Base-by-base conservation (phyloP, 2,888 invertebrate species). In the Bursaphelenchus okinawaensis region DNA sequence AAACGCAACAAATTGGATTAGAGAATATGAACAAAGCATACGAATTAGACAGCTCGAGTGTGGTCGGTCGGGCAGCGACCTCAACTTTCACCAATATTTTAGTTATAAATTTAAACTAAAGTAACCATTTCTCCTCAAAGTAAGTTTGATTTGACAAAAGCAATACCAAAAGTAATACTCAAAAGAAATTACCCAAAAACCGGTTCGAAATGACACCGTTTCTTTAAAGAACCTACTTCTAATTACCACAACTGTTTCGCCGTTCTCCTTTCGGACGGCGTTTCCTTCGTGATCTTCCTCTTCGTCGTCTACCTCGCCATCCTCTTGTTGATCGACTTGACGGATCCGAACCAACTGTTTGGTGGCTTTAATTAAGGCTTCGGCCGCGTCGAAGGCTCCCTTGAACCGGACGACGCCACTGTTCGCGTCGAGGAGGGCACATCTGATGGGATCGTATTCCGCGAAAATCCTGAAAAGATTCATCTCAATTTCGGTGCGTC, bases 401-500 rank as follows among this genome's bases (percentile, higher is more conserved):
- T n/a, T 28, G 51, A 59, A 59, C 19, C 50, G 29, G 51, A 59
- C 24, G 24, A 59, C 20, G 1, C 22, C 60, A 23, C 6, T 59
- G 51, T 26, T 59, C 9, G 40, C 50, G 20, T 19, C 19, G 1
- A 59, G 28, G 23, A 59, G 52, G 12, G 60, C 60, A 29, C 60
- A 59, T 19, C 60, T 22, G 23, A 50, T 59, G 9, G 75, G 75
- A 7, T 67, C 61, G 60, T 70, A 78, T 26, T 69, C 72, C 6
- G 73, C 75, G 57, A 78, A 78, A 22, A 78, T 74, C 55, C 78
- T 78, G 68, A 0, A 71, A 57, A 55, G 19, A 51, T 31, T 31
- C 54, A 23, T 54, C 58, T 24, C 19, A 58, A 31, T 58, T 58
- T 19, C 58, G 29, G 12, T 8, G 40, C 40, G 16, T 58, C n/a